Percentiles rank a stretch among this genome's conserved stretches.
phyloP scores from a whole-genome alignment of 2,797 vertebrate species.

The Cercopithecus petaurista region DNA sequence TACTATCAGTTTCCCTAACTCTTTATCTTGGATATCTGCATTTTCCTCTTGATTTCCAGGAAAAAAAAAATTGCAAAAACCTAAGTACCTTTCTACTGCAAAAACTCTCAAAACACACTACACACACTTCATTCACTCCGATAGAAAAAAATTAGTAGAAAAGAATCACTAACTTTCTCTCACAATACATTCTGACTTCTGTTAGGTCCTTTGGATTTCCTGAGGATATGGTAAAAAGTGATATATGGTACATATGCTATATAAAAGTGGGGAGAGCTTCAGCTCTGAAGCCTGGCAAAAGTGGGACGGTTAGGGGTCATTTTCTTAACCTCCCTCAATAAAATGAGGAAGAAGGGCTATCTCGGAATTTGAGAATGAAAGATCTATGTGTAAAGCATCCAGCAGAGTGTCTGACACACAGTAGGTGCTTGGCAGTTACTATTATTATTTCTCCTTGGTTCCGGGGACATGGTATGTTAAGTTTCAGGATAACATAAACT shows the following conservation, averaged over 20 bases:
- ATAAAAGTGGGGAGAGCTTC: not conserved
- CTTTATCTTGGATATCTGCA: conserved; percentile 27
- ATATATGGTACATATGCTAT: not conserved
- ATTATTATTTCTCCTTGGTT: conserved; percentile 32
- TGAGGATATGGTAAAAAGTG: not conserved
- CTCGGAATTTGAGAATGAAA: conserved; percentile 24
- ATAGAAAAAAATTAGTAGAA: not conserved
- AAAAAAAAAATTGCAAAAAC: conserved; percentile 16
- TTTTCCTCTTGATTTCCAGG: conserved; percentile 41
- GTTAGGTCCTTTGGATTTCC: not conserved
- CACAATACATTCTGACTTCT: conserved; percentile 44
- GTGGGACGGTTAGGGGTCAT: not conserved
- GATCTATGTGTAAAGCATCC: not conserved
- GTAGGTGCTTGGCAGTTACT: conserved; percentile 13
- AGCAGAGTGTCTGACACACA: not conserved
- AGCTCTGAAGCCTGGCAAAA: not conserved
- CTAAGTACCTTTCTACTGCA: not conserved
- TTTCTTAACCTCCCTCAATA: conserved; percentile 15
- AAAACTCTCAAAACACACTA: conserved; percentile 13
- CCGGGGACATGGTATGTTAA: not conserved
- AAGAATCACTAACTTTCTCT: not conserved
- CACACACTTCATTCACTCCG: conserved; percentile 19
- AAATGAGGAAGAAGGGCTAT: not conserved
- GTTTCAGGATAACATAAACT: conserved; percentile 33
- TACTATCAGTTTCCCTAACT: conserved; percentile 15